Evolutionary conservation across 2,797 vertebrate genomes (phyloP).

Genomic region (Coluber constrictor): DNA sequence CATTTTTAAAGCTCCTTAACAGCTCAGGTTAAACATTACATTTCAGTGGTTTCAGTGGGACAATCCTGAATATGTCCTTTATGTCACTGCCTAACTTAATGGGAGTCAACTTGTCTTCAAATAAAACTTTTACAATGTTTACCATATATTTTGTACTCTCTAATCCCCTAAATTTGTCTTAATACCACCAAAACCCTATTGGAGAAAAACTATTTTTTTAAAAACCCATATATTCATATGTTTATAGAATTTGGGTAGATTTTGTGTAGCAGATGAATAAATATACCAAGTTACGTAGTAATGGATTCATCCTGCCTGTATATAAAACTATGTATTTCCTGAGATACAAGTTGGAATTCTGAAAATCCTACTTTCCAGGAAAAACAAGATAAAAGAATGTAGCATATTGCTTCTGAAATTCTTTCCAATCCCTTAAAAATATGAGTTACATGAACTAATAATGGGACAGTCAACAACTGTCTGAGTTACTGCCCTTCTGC

Average conservation of each 20-base stretch:
- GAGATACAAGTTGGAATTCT: background rate
- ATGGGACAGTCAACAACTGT: background rate
- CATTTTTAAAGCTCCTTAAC: background rate
- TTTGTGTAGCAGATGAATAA: background rate
- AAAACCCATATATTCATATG: background rate
- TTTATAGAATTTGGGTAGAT: background rate
- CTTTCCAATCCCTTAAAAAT: background rate
- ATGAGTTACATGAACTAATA: background rate
- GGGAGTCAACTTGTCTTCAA: background rate
- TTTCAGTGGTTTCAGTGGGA: background rate
- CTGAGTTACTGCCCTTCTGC: background rate
- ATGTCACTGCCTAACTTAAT: background rate
- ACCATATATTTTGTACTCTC: background rate
- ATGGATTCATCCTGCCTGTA: background rate
- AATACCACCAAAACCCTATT: background rate
- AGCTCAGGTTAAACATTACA: background rate
- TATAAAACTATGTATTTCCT: background rate
- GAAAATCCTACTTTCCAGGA: background rate
- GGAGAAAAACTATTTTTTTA: background rate
- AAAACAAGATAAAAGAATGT: background rate
- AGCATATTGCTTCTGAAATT: background rate
- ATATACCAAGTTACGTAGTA: background rate
- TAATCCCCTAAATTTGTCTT: background rate
- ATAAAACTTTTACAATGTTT: background rate
- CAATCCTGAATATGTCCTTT: background rate